Evolutionary conservation across 2,797 vertebrate species (phyloP).

Genomic region (Gobionotothen gibberifrons): DNA sequence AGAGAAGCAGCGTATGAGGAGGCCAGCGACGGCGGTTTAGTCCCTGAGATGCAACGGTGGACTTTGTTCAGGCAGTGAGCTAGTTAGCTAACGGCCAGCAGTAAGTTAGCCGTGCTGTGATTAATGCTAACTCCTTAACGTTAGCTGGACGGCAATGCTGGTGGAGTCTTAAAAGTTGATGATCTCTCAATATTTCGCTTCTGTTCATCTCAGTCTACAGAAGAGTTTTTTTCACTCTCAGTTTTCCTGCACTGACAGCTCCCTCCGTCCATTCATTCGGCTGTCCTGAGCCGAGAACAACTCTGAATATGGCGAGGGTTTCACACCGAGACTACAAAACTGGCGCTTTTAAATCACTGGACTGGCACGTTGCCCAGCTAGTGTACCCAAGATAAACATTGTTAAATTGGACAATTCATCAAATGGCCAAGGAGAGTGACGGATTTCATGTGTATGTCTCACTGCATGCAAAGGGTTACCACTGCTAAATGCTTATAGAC

Average conservation of each 20-base stretch:
- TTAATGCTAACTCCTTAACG: constrained; percentile 51
- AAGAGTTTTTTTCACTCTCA: not conserved
- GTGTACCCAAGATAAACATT: constrained; percentile 77
- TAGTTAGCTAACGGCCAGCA: constrained; percentile 59
- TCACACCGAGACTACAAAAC: constrained; percentile 44
- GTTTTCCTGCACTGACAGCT: constrained; percentile 1
- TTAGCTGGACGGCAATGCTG: constrained; percentile 27
- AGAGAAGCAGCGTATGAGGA: not conserved
- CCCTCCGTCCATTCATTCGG: constrained; percentile 25
- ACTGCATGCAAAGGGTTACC: constrained; percentile 23
- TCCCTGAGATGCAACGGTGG: constrained; percentile 40
- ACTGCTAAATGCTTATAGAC: constrained; percentile 42
- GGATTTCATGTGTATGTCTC: constrained; percentile 28
- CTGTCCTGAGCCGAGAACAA: constrained; percentile 29
- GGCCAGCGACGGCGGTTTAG: constrained; percentile 18
- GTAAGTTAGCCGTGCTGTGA: constrained; percentile 64
- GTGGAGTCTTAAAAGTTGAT: constrained; percentile 62
- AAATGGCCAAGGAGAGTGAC: constrained; percentile 57
- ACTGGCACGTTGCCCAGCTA: constrained; percentile 53
- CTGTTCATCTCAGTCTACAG: not conserved
- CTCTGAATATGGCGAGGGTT: constrained; percentile 65
- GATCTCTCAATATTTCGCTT: constrained; percentile 4
- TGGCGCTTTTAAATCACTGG: constrained; percentile 45
- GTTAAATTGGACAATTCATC: constrained; percentile 11
- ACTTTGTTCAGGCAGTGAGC: constrained; percentile 65